Conservation (phyloP, 2,797 vertebrate species). For the Thalassophryne amazonica region DNA sequence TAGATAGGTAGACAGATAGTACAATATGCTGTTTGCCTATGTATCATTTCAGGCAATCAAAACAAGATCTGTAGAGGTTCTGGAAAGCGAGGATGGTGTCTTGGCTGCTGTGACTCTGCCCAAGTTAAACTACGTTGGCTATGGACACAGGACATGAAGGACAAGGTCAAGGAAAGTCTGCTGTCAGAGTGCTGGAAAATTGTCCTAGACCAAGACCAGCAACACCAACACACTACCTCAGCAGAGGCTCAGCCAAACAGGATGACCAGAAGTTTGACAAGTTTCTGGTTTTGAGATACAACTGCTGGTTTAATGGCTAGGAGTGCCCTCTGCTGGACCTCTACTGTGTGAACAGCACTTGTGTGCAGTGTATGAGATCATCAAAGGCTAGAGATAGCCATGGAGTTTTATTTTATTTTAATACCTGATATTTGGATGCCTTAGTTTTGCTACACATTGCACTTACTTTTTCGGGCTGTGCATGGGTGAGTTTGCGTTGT, state of each 20-base stretch:
- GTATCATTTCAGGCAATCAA: conserved; percentile 15
- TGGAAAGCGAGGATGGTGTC: conserved; percentile 2
- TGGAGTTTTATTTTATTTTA: no score
- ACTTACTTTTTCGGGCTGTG: no score
- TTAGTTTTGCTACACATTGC: no score
- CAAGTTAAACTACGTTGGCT: conserved; percentile 22
- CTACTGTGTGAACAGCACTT: no score
- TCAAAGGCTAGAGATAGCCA: no score
- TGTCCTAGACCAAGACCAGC: neutral
- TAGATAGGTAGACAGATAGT: neutral
- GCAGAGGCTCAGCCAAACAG: neutral
- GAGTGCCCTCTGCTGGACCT: no score
- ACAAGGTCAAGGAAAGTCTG: conserved; percentile 10
- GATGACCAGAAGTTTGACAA: no score
- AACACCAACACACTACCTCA: neutral
- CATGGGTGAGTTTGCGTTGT: no score
- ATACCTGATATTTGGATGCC: no score
- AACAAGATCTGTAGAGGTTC: conserved; percentile 17
- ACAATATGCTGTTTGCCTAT: neutral
- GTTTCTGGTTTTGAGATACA: no score
- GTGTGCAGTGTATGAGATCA: no score
- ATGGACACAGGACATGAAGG: conserved; percentile 5
- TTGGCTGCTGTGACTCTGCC: conserved; percentile 31
- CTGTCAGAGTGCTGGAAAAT: conserved; percentile 7
- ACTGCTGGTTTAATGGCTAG: no score